phyloP scores from a whole-genome alignment of 2,797 vertebrate species.

The Danio albolineatus region DNA sequence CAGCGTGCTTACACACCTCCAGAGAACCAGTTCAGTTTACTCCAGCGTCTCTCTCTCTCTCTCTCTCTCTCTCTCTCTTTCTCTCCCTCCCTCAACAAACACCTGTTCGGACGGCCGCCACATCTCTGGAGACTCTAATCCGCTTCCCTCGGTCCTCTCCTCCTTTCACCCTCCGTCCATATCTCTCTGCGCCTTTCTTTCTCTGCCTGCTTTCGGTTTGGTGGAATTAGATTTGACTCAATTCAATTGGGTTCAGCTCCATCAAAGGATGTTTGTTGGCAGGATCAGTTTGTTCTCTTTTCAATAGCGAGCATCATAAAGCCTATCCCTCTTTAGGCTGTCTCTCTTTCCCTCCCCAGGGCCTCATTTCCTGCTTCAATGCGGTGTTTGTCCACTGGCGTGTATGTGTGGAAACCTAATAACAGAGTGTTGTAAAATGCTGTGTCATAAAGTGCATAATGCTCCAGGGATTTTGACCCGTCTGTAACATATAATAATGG shows the following conservation, averaged over 20 bases:
- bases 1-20: slow-evolving; percentile 20
- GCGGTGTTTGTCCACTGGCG: slow-evolving; percentile 2
- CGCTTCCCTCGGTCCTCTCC: slow-evolving; percentile 15
- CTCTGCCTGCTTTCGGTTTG: slow-evolving; percentile 48
- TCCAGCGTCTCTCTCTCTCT: slow-evolving; percentile 33
- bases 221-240: slow-evolving; percentile 55
- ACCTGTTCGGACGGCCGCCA: slow-evolving; percentile 19
- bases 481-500: background rate
- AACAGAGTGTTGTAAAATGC: slow-evolving; percentile 36
- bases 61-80: slow-evolving; percentile 38
- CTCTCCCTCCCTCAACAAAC: slow-evolving; percentile 33
- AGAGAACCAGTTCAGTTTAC: slow-evolving; percentile 31
- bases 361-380: slow-evolving; percentile 22
- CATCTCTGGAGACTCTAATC: slow-evolving; percentile 41
- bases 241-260: slow-evolving; percentile 46
- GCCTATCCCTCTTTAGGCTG: slow-evolving; percentile 12
- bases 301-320: slow-evolving; percentile 26
- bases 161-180: slow-evolving; percentile 18
- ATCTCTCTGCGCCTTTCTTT: slow-evolving; percentile 18
- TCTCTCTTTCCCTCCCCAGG: slow-evolving; percentile 18
- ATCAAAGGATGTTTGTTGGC: slow-evolving; percentile 48
- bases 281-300: slow-evolving; percentile 43
- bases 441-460: slow-evolving; percentile 25
- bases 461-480: slow-evolving; percentile 1
- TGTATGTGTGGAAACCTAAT: slow-evolving; percentile 30